phyloP scores from a whole-genome alignment of 2,113 vertebrate species.

The Pipa parva region DNA sequence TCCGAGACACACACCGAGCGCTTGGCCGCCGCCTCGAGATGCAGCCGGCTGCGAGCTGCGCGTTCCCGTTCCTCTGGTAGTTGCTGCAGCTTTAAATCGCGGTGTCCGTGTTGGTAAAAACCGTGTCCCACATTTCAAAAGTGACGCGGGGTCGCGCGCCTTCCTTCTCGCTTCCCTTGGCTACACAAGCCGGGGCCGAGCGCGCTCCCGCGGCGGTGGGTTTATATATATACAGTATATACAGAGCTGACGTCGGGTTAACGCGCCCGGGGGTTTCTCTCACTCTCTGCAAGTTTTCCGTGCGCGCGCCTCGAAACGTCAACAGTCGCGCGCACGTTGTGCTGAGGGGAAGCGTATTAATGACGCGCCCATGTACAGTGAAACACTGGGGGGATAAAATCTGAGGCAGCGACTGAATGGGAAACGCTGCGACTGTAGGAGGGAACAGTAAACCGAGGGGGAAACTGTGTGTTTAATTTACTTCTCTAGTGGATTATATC shows the following conservation, averaged over 20 bases:
- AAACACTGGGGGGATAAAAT: not conserved
- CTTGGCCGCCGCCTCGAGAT: slow-evolving; percentile 39
- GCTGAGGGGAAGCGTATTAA: not conserved
- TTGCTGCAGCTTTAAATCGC: slow-evolving; percentile 8
- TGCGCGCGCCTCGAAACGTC: not conserved
- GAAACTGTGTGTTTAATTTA: no score
- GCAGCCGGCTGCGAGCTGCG: slow-evolving; percentile 13
- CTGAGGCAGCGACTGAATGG: not conserved
- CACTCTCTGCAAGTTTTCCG: not conserved
- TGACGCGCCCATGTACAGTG: not conserved
- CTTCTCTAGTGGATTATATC: no score
- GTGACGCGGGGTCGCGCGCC: slow-evolving; percentile 32
- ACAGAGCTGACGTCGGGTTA: slow-evolving; percentile 29
- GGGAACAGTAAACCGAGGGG: no score
- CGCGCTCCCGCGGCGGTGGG: not conserved
- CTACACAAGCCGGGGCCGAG: not conserved
- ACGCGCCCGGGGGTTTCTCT: slow-evolving; percentile 13
- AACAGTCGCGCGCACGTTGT: not conserved
- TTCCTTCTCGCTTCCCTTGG: not conserved
- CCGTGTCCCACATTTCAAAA: slow-evolving; percentile 43
- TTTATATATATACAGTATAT: no score
- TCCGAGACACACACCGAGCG: slow-evolving; percentile 29
- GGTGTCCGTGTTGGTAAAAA: slow-evolving; percentile 21
- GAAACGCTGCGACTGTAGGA: no score
- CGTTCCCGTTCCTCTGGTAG: not conserved